Evolutionary conservation across 2,888 invertebrate genomes (phyloP), one percentile per base, ranked within the genome.

Genomic region (Meghimatium bilineatum): DNA sequence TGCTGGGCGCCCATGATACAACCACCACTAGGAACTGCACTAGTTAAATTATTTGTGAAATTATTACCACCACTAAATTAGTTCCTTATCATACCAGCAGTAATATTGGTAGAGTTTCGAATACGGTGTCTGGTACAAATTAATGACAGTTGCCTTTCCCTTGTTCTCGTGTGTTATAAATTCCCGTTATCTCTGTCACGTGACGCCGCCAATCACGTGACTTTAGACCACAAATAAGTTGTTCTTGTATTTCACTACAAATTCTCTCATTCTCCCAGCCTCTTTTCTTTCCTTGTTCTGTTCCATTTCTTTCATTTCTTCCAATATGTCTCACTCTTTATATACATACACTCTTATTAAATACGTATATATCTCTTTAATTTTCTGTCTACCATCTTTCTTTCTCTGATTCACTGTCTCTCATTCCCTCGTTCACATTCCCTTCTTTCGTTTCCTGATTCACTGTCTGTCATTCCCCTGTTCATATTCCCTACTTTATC

Each of bases 51-150:
- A 72, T 80, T 80, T 72, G 72, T 71, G 38, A 80, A 80, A 72
- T 80, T 80, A 80, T 80, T 56, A 80, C 56, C 17, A 32, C 36
- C 60, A 71, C 56, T 80, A 80, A 80, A 80, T 80, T 80, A 29
- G n/a, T 1, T 2, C 29, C 80, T 80, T 80, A 80, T 80, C 80
- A 29, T 12, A 36, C n/a, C n/a, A n/a, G 26, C 10, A 6, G 12
- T 0, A 20, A 69, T 69, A 63, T 77, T 63, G 77, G 77, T 52
- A 17, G 32, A 32, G 26, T n/a, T 60, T 60, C 26, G 8, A 56
- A 76, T 5, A 23, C 56, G 60, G 26, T 36, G 77, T 77, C 36
- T 14, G 36, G 38, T 17, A 38, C 36, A 34, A 77, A 63, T 63
- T 77, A 36, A n/a, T 34, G 32, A 32, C 29, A 5, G 3, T 10